Percentiles rank a stretch among this genome's conserved stretches.
phyloP scores from a whole-genome alignment of 1,140 invertebrate species.

The Lycorma delicatula region DNA sequence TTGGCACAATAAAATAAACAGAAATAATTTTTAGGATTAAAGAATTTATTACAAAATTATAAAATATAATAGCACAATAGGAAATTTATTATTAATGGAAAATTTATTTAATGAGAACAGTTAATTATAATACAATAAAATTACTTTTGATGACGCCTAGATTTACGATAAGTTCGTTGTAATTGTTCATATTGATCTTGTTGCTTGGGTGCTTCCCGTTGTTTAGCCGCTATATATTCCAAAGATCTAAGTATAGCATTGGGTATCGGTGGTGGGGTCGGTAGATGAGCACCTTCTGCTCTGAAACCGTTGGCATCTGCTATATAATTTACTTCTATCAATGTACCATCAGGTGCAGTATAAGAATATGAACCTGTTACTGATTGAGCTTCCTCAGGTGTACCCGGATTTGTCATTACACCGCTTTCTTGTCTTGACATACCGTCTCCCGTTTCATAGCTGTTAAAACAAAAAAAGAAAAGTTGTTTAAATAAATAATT shows the following conservation, averaged over 20 bases:
- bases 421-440: slow-evolving; percentile 25
- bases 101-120: no score
- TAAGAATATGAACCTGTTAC: slow-evolving; percentile 63
- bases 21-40: no score
- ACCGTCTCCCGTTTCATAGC: slow-evolving; percentile 31
- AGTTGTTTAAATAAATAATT: no score
- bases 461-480: slow-evolving; percentile 18
- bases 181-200: not conserved
- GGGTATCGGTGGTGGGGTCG: slow-evolving; percentile 19
- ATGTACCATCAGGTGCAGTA: slow-evolving; percentile 69
- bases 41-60: no score
- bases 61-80: no score
- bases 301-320: slow-evolving; percentile 74
- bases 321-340: slow-evolving; percentile 63
- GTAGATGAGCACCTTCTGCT: slow-evolving; percentile 51
- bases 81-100: no score
- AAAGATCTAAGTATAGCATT: slow-evolving; percentile 12
- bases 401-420: slow-evolving; percentile 48
- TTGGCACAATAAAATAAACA: no score
- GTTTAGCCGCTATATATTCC: slow-evolving; percentile 36
- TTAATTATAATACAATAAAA: no score
- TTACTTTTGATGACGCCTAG: no score
- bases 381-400: slow-evolving; percentile 46
- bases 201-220: not conserved
- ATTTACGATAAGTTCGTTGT: no score